A percentile compares a stretch with the other conserved stretches of the same genome.
phyloP scores from a whole-genome alignment of 2,888 invertebrate species.

The Chrysolina oricalcia region DNA sequence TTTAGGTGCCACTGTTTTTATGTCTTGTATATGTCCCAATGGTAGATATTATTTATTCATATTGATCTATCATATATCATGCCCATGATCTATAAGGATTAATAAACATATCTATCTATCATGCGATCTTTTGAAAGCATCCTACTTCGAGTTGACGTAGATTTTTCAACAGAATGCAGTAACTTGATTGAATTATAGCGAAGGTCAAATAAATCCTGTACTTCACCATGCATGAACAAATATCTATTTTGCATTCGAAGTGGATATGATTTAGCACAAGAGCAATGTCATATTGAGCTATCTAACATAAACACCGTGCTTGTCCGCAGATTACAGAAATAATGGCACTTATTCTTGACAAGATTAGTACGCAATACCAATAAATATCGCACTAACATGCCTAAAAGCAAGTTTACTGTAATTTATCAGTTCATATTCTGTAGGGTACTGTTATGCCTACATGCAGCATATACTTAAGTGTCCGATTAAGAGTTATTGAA shows the following conservation, averaged over 20 bases:
- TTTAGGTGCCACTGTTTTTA: too few species aligned
- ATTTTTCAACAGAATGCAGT: too few species aligned
- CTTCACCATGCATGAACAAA: neutral
- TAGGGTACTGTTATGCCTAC: conserved; percentile 27
- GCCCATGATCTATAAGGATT: too few species aligned
- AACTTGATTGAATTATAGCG: too few species aligned
- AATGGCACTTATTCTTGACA: conserved; percentile 26
- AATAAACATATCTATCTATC: too few species aligned
- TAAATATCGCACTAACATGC: conserved; percentile 26
- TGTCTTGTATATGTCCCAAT: too few species aligned
- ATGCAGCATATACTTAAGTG: conserved; percentile 1
- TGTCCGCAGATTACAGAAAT: conserved; percentile 27
- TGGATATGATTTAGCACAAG: conserved; percentile 10
- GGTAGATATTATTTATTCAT: too few species aligned
- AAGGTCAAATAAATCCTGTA: too few species aligned
- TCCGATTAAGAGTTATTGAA: conserved; percentile 16
- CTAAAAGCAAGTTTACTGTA: conserved; percentile 34
- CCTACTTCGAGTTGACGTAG: too few species aligned
- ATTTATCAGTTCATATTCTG: conserved; percentile 21
- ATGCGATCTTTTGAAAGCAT: too few species aligned
- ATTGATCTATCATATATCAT: too few species aligned
- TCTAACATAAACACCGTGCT: conserved; percentile 28
- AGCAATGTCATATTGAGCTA: conserved; percentile 7
- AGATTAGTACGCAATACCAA: conserved; percentile 13
- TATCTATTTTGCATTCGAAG: neutral